A percentile compares a stretch with the other conserved stretches of the same genome.
phyloP scores from a whole-genome alignment of 1,140 invertebrate species.

The Drosophila rufa region DNA sequence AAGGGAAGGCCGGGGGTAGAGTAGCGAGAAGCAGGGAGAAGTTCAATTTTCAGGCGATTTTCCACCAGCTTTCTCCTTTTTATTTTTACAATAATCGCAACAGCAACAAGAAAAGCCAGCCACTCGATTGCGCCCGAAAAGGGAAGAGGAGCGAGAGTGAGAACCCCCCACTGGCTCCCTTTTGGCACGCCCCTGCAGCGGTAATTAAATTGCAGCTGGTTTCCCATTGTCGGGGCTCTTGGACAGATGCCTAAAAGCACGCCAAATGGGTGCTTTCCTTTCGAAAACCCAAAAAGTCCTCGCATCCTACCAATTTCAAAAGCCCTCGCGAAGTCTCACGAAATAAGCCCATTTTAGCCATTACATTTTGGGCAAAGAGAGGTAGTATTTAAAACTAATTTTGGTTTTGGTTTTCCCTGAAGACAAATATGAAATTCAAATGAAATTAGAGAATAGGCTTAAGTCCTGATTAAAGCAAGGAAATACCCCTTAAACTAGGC shows the following conservation, averaged over 20 bases:
- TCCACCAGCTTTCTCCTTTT: constrained; percentile 23
- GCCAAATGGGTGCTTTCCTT: constrained; percentile 30
- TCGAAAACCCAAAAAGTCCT: constrained; percentile 1
- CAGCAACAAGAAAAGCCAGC: constrained; percentile 32
- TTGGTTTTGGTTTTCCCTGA: too few species aligned
- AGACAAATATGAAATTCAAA: too few species aligned
- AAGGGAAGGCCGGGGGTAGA: neutral
- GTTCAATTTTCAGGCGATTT: constrained; percentile 63
- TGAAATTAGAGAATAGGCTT: too few species aligned
- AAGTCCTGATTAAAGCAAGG: too few species aligned
- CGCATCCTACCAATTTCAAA: neutral
- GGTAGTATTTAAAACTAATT: too few species aligned
- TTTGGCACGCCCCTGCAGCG: constrained; percentile 57
- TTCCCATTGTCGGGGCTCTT: constrained; percentile 53
- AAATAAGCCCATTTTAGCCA: neutral
- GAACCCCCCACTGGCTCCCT: neutral
- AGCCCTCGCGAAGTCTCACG: neutral
- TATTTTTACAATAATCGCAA: constrained; percentile 74
- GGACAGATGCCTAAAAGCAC: constrained; percentile 63
- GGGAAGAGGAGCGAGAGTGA: neutral
- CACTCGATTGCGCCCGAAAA: constrained; percentile 31
- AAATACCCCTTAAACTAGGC: neutral
- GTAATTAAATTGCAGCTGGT: constrained; percentile 79
- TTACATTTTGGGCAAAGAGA: constrained; percentile 2
- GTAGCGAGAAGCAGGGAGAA: neutral